Base-by-base conservation (phyloP, 2,888 invertebrate species). In the Lacanobia wlatinum region DNA sequence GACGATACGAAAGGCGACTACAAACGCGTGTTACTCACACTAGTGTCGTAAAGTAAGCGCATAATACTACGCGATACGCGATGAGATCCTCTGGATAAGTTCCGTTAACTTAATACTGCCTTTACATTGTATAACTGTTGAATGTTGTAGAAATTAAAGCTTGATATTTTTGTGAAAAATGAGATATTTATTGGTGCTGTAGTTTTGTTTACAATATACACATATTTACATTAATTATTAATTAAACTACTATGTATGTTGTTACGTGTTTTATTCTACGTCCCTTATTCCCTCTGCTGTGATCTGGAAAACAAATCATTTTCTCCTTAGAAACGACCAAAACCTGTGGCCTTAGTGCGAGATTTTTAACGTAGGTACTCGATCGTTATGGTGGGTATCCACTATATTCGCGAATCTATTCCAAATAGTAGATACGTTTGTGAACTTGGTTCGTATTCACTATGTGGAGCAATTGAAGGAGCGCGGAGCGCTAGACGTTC, bases 1-100 rank as follows among this genome's bases (percentile, higher is more conserved):
- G 97, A 97, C 90, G 97, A 97, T 94, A 95, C 97, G 87, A 97
- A 97, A 89, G 97, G 97, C 70, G 97, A 97, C 96, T 97, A 97
- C 96, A 97, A 97, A 94, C 96, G 97, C 89, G 96, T 97, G 86
- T 96, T 98, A 93, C 96, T 97, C 83, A 96, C 96, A 84, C 84
- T 97, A 88, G 94, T 96, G 82, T 94, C 94, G 75, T 96, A 94
- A 90, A 55, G 38, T 67, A 74, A 61, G 87, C 84, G 90, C 92
- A 91, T 92, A 92, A 93, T 93, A 90, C 80, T 61, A 56, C 78
- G 66, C 61, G 78, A 78, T 59, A 50, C 76, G 66, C 62, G 71
- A 80, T 80, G 80, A 89, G 70, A 88, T 89, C 89, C 89, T 88
- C 89, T 83, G 78, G 83, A 83, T 86, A 85, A 70, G 81, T 80